Base-by-base conservation (phyloP, 2,113 vertebrate genomes). In the Lepus timidus region DNA sequence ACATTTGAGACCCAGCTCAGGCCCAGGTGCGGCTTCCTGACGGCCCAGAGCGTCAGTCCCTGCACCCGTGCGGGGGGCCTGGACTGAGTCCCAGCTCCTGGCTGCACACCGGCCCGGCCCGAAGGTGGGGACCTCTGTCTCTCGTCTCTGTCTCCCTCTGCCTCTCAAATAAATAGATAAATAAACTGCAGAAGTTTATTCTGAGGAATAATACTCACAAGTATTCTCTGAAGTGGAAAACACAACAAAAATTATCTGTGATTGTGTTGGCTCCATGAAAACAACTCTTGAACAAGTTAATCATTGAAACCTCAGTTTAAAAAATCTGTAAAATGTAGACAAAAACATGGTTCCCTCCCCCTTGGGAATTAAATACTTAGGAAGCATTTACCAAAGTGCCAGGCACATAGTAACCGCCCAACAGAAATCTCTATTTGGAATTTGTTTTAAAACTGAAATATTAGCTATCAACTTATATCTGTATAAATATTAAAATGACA, bases 381-480 rank as follows among this genome's bases (percentile, higher is more conserved):
- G 87, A 88, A 90, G 9, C 17, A 81, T 55, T 95, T 65, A 90
- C 58, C 22, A 89, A 88, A 92, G 33, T 80, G 16, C 33, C 73
- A 61, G 27, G 23, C 36, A 81, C 44, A 49, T 17, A 80, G 14
- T 74, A 91, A 90, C 64, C 90, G 29, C 3, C 36, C 10, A 83
- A 84, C 5, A 51, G 71, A 94, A 92, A 7, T 44, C 44, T 44
- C 44, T 44, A 44, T 44, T 44, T 6, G 36, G 22, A 73, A 84
- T 84, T 79, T 91, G 58, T 92, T 92, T 39, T 10, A 95, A 93
- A 91, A 76, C 14, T 68, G 83, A 84, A 84, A 68, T 33, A 73
- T 61, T 51, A 81, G 31, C 33, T 71, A 44, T 7, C 31, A 79
- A 67, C 2, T 36, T 70, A 58, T 70, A 62, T 49, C 12, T 65